Conservation (phyloP, 2,113 vertebrate genomes). For the Leptodactylus fuscus region DNA sequence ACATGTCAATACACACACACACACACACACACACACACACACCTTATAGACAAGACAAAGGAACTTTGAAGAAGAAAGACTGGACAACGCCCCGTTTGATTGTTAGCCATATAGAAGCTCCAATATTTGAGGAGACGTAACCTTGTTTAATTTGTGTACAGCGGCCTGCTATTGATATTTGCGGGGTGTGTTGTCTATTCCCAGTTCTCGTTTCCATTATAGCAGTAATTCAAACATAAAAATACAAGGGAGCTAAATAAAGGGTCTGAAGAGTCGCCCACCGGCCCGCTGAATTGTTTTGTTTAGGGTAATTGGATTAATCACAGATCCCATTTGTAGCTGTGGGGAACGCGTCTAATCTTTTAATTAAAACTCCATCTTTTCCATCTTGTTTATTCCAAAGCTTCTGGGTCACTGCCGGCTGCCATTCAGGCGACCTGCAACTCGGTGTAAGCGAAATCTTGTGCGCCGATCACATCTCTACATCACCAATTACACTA, state of each 20-base stretch:
- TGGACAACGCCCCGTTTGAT: not conserved
- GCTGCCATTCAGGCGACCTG: conserved; percentile 45
- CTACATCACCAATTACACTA: conserved; percentile 43
- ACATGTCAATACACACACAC: not conserved
- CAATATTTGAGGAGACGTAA: not conserved
- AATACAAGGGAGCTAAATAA: not conserved
- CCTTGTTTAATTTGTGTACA: not conserved
- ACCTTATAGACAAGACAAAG: not conserved
- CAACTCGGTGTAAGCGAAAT: conserved; percentile 17
- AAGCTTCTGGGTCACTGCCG: conserved; percentile 50
- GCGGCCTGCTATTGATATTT: not conserved
- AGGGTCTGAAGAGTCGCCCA: conserved; percentile 21
- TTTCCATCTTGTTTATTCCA: conserved; percentile 51
- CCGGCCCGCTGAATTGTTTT: conserved; percentile 35
- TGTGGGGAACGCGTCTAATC: conserved; percentile 57
- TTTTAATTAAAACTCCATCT: conserved; percentile 60
- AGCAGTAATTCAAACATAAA: conserved; percentile 17
- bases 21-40: too few species aligned
- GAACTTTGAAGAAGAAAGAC: conserved; percentile 7
- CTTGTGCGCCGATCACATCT: conserved; percentile 35
- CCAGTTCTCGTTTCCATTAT: conserved; percentile 8
- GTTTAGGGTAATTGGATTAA: conserved; percentile 57
- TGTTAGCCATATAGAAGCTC: not conserved
- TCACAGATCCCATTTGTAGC: conserved; percentile 52
- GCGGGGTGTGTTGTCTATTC: not conserved